phyloP scores from a whole-genome alignment of 2,797 vertebrate species.

The Tragelaphus eurycerus region DNA sequence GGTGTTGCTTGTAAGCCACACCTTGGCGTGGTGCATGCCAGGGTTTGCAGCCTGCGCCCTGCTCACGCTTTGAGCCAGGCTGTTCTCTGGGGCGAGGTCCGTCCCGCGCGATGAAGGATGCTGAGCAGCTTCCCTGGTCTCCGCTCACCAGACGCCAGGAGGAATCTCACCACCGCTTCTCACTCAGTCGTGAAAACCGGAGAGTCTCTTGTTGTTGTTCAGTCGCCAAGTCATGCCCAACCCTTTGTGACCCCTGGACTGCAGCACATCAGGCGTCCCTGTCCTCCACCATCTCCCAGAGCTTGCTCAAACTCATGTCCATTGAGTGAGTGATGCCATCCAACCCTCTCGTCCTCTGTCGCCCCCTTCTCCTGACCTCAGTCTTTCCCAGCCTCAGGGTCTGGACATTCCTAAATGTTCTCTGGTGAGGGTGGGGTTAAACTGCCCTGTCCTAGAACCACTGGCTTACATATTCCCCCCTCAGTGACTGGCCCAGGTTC shows the following conservation, averaged over 20 bases:
- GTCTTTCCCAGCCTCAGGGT: not conserved
- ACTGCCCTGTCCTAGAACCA: not conserved
- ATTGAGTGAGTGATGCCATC: too few species aligned
- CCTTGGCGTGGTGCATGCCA: accelerated
- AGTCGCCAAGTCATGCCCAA: not conserved
- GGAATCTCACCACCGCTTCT: not conserved
- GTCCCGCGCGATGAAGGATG: accelerated
- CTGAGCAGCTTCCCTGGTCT: not conserved
- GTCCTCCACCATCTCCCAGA: not conserved
- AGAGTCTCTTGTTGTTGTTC: not conserved
- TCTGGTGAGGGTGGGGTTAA: not conserved
- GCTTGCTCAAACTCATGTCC: not conserved
- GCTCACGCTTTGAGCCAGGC: not conserved
- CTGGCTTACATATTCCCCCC: not conserved
- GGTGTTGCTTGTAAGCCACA: not conserved
- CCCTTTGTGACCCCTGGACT: not conserved
- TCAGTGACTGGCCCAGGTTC: not conserved
- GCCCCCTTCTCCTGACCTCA: not conserved
- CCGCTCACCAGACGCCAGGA: not conserved
- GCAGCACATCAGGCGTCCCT: not conserved
- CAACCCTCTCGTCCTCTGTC: not conserved
- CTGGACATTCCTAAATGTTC: not conserved
- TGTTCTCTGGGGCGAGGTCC: not conserved
- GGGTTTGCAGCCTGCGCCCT: not conserved
- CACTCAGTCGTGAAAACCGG: not conserved